A percentile compares a stretch with the other conserved stretches of the same genome.
These are phyloP conservation scores for Nomada fucata DNA, from an alignment of 2,888 invertebrate species.

Conservation along the genomic window DNA sequence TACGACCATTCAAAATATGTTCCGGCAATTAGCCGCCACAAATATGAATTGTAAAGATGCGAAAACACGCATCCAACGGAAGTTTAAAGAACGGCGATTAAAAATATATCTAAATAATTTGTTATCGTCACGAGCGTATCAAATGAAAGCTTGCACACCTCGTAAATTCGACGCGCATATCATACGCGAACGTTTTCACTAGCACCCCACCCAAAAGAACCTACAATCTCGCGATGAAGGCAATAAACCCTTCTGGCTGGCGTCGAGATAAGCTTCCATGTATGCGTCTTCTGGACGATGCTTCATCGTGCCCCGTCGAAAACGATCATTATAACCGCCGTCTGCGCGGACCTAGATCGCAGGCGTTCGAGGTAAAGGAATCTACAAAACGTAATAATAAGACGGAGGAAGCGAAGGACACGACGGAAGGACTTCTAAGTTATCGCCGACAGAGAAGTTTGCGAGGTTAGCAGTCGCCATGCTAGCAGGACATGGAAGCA, in stretches of 20 bases:
- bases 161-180: too few species aligned
- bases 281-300: not conserved
- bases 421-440: conserved; percentile 62
- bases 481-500: conserved; percentile 80
- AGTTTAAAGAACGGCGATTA: too few species aligned
- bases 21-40: too few species aligned
- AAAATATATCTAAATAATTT: too few species aligned
- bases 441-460: conserved; percentile 74
- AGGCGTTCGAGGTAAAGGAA: conserved; percentile 8
- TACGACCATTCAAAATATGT: too few species aligned
- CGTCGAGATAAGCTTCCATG: conserved; percentile 4
- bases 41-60: too few species aligned
- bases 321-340: conserved; percentile 13
- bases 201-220: not conserved
- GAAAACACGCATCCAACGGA: too few species aligned
- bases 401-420: conserved; percentile 53
- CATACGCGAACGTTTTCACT: not conserved
- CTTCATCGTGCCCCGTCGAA: conserved; percentile 5
- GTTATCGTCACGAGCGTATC: too few species aligned
- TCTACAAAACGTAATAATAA: conserved; percentile 30
- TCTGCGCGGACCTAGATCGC: conserved; percentile 3
- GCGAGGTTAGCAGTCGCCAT: conserved; percentile 81
- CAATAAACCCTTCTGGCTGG: conserved; percentile 8
- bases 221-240: conserved; percentile 8
- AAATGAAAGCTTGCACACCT: too few species aligned